These are phyloP conservation scores for Onthophagus sagittarius DNA, from an alignment of 2,888 invertebrate species.

Conservation along the genomic window DNA sequence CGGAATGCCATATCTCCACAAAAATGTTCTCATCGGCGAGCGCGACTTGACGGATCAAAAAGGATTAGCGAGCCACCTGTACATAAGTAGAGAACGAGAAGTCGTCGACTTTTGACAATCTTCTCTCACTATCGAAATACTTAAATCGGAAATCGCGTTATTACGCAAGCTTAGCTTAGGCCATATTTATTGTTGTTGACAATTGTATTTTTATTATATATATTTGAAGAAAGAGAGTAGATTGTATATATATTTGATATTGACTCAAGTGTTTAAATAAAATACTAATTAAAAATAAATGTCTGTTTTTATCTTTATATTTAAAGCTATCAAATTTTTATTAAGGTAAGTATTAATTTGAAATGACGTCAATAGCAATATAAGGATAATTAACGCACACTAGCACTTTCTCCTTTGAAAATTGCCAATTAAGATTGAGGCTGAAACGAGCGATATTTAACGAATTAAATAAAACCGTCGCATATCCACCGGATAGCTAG, in stretches of 20 bases:
- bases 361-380: neutral
- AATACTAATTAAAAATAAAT: slow-evolving; percentile 13
- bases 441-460: neutral
- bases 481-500: neutral
- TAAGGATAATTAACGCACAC: neutral
- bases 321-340: neutral
- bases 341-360: neutral
- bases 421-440: neutral
- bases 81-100: slow-evolving; percentile 1
- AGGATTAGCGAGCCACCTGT: slow-evolving; percentile 5
- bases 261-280: slow-evolving; percentile 21
- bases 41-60: slow-evolving; percentile 1
- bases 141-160: neutral
- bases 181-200: slow-evolving; percentile 24
- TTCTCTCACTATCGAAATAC: slow-evolving; percentile 1
- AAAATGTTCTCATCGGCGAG: slow-evolving; percentile 16
- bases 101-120: neutral
- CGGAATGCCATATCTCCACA: slow-evolving; percentile 23
- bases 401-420: neutral
- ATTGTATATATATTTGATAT: slow-evolving; percentile 21
- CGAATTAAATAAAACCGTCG: neutral
- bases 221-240: slow-evolving; percentile 15
- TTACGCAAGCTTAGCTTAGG: slow-evolving; percentile 6
- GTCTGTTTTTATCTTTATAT: neutral
- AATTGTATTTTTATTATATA: slow-evolving; percentile 15